Conservation (phyloP, 2,113 vertebrate genomes). For the Lates calcarifer region DNA sequence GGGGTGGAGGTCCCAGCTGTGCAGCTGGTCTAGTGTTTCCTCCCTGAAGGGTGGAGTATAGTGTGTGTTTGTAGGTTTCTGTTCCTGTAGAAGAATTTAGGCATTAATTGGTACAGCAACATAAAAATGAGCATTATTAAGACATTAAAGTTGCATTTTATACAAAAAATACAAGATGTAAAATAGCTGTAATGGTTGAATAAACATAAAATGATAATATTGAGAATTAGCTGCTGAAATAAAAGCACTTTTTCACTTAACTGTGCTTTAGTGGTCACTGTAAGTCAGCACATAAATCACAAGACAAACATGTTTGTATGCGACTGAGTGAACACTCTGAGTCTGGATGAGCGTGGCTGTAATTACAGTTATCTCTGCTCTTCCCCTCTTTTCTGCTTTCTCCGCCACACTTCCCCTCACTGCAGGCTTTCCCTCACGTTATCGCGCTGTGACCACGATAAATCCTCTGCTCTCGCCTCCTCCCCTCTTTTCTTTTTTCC, state of each 20-base stretch:
- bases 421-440: conserved; percentile 14
- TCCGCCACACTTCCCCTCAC: conserved; percentile 4
- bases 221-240: neutral
- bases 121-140: neutral
- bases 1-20: conserved; percentile 33
- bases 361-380: conserved; percentile 48
- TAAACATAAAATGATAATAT: neutral
- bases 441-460: neutral
- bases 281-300: neutral
- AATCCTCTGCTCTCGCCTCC: conserved; percentile 1
- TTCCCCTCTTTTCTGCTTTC: conserved; percentile 24
- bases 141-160: neutral
- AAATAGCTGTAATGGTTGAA: neutral
- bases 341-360: conserved; percentile 35
- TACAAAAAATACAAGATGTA: neutral
- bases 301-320: neutral
- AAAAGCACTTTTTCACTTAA: neutral
- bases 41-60: neutral
- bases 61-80: neutral
- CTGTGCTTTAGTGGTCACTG: neutral
- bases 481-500: conserved; percentile 9
- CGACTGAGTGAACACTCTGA: conserved; percentile 10
- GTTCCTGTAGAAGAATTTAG: neutral
- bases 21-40: conserved; percentile 51
- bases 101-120: neutral